These are phyloP conservation scores for Poeciliopsis presidionis DNA, from an alignment of 2,797 vertebrate genomes.

Conservation along the genomic window DNA sequence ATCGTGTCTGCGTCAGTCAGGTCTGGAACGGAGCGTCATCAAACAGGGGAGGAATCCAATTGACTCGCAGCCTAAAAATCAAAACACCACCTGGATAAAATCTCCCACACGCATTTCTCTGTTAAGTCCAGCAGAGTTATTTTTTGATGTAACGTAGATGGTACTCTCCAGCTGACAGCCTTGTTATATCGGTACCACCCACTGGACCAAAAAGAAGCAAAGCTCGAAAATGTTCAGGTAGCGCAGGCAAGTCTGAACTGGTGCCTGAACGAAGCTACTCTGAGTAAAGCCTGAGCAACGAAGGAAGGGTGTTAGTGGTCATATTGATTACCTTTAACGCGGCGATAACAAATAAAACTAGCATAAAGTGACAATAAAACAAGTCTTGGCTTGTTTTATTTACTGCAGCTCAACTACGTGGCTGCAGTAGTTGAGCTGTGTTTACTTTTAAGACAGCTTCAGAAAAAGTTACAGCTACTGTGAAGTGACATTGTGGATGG, in stretches of 20 bases:
- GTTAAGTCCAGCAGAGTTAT: conserved; percentile 38
- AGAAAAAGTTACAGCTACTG: conserved; percentile 1
- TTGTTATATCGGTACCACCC: conserved; percentile 27
- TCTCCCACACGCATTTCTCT: conserved; percentile 9
- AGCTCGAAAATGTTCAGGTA: conserved; percentile 23
- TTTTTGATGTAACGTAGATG: conserved; percentile 50
- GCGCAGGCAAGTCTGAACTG: conserved; percentile 26
- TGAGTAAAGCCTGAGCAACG: conserved; percentile 10
- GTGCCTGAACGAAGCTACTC: conserved; percentile 11
- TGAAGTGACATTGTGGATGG: not conserved
- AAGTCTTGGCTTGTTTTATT: too few species aligned
- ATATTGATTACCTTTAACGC: not conserved
- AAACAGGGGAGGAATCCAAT: conserved; percentile 45
- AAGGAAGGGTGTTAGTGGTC: not conserved
- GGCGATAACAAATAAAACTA: not conserved
- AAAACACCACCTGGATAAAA: conserved; percentile 42
- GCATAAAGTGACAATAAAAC: not conserved
- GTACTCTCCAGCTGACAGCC: conserved; percentile 23
- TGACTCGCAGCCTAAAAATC: conserved; percentile 52
- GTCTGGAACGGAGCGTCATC: conserved; percentile 40
- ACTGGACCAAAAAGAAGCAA: conserved; percentile 12
- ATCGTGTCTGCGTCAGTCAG: conserved; percentile 32
- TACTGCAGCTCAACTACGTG: too few species aligned
- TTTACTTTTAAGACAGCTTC: conserved; percentile 8
- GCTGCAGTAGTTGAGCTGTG: not conserved